Conservation (phyloP, 2,888 invertebrate species). For the Willowsia nigromaculata region DNA sequence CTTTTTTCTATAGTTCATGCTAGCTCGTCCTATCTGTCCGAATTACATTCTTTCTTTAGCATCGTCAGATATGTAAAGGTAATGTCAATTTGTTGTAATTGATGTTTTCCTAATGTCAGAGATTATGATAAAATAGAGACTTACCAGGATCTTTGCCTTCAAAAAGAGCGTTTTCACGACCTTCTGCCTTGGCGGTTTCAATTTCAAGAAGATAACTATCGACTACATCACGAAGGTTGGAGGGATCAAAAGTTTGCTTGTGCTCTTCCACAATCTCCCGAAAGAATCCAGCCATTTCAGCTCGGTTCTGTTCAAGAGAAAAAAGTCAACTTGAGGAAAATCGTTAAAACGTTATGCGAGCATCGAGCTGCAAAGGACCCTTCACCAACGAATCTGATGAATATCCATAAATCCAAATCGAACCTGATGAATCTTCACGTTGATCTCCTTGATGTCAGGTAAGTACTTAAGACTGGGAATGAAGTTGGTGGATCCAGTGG, state of each 20-base stretch:
- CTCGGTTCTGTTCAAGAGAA: constrained; percentile 84
- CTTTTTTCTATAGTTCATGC: too few species aligned
- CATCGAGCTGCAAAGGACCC: not conserved
- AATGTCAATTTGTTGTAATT: too few species aligned
- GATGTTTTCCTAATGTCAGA: too few species aligned
- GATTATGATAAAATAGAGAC: constrained; percentile 79
- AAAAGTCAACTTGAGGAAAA: not conserved
- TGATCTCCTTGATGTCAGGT: constrained; percentile 80
- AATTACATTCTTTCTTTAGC: too few species aligned
- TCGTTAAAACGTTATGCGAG: not conserved
- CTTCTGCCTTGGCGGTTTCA: constrained; percentile 89
- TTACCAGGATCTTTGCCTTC: constrained; percentile 93
- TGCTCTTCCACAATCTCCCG: constrained; percentile 92
- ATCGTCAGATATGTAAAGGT: too few species aligned
- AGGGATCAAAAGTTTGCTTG: constrained; percentile 87
- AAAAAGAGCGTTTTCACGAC: constrained; percentile 87
- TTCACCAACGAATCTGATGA: not conserved
- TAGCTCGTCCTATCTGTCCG: too few species aligned
- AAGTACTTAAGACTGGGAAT: constrained; percentile 88
- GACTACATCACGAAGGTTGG: constrained; percentile 89
- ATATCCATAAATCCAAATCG: not conserved
- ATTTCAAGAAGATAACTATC: constrained; percentile 93
- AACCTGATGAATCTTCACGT: constrained; percentile 77
- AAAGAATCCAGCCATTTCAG: constrained; percentile 92
- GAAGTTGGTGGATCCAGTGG: constrained; percentile 90